Base-by-base conservation (phyloP, 2,888 invertebrate species). In the Nysson spinosus region DNA sequence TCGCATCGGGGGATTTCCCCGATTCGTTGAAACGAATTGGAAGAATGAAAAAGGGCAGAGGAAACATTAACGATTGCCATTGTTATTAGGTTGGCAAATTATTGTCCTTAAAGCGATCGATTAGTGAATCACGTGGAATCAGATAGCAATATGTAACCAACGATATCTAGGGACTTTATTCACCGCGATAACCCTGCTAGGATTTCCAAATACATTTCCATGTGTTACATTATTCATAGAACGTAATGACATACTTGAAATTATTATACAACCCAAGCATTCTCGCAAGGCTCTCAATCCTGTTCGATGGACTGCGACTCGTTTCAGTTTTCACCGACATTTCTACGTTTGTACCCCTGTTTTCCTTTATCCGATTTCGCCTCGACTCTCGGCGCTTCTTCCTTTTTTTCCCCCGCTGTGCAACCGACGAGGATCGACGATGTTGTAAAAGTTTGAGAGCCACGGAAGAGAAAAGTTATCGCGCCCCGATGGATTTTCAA, bases 151-250 rank as follows among this genome's bases (percentile, higher is more conserved):
- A 39, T 51, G 17, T 28, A 54, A 51, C 44, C 35, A 26, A 30
- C 40, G 54, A 34, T 54, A 39, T 49, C 49, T 34, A 50, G 14
- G 40, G 26, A 51, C 51, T 61, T 69, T 54, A 57, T 70, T 58
- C 51, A 47, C 30, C 50, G 35, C 63, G 67, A 51, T 60, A 58
- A 43, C 66, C 28, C 55, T 35, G 58, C 12, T 47, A n/a, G n/a
- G 67, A 58, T 61, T 63, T 70, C 49, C 42, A 61, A 64, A 70
- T 62, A 55, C 51, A 56, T 69, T 61, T 61, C 57, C 47, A 43
- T 47, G 44, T 49, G 69, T 63, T 72, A 58, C 72, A 65, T 73
- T 70, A 73, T 74, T 70, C 70, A 74, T 73, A 39, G 51, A 5
- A 44, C 46, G 67, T 73, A 73, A 73, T 71, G 68, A 68, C 70